Conservation (phyloP, 1,140 invertebrate genomes). For the Zaprionus inermis region DNA sequence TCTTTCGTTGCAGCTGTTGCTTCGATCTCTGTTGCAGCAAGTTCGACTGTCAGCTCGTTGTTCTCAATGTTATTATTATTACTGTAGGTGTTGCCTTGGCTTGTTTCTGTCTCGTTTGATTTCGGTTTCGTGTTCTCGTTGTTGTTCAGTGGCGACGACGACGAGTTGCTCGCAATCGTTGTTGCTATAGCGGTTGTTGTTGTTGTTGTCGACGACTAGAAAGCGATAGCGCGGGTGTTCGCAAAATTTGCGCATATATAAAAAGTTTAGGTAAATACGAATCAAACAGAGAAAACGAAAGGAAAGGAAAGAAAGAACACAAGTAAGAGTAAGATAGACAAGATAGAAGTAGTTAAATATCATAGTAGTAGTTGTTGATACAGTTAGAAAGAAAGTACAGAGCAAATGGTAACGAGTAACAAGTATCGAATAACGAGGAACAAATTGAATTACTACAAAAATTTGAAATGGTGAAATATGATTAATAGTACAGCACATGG, state of each 20-base stretch:
- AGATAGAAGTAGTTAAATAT: slow-evolving; percentile 58
- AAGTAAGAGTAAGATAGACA: slow-evolving; percentile 73
- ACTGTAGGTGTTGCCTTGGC: slow-evolving; percentile 22
- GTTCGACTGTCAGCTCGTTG: slow-evolving; percentile 6
- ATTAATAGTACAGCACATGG: slow-evolving; percentile 6
- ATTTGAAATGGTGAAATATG: not conserved
- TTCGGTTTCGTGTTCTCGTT: slow-evolving; percentile 38
- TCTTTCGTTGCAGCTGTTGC: slow-evolving; percentile 17
- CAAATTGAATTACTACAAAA: slow-evolving; percentile 8
- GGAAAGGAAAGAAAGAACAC: slow-evolving; percentile 69
- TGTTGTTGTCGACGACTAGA: slow-evolving; percentile 68
- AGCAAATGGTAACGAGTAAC: slow-evolving; percentile 43
- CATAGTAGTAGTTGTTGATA: slow-evolving; percentile 25
- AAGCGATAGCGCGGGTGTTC: slow-evolving; percentile 26
- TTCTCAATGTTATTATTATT: slow-evolving; percentile 38
- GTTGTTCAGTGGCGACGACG: slow-evolving; percentile 50
- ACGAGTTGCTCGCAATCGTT: slow-evolving; percentile 58
- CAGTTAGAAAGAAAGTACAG: slow-evolving; percentile 46
- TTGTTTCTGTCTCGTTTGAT: slow-evolving; percentile 28
- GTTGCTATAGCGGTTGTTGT: slow-evolving; percentile 30
- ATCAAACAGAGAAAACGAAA: slow-evolving; percentile 66
- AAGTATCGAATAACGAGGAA: slow-evolving; percentile 32
- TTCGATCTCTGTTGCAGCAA: slow-evolving; percentile 10
- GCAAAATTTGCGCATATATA: slow-evolving; percentile 53
- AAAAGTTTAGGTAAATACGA: slow-evolving; percentile 60